Evolutionary conservation across 2,888 invertebrate species (phyloP).

Genomic region (Chrysolina americana): DNA sequence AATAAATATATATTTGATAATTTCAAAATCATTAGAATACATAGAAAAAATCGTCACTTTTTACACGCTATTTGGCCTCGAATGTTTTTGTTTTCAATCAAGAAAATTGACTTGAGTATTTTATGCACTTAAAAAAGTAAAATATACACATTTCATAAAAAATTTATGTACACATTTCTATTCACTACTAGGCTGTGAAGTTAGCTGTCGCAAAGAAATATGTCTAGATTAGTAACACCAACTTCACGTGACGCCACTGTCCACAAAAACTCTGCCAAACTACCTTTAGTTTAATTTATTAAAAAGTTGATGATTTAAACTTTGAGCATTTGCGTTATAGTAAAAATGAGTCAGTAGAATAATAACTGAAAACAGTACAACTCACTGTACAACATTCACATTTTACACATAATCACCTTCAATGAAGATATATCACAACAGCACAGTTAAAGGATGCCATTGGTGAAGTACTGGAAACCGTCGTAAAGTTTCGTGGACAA

Average conservation of each 20-base stretch:
- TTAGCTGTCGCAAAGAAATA: constrained; percentile 2
- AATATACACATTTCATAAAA: constrained; percentile 47
- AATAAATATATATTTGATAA: constrained; percentile 52
- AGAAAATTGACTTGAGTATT: constrained; percentile 58
- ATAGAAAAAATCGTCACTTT: constrained; percentile 51
- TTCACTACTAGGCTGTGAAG: constrained; percentile 4
- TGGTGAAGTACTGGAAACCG: constrained; percentile 99
- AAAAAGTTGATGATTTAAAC: constrained; percentile 54
- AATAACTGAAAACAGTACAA: constrained; percentile 26
- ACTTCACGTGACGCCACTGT: not conserved
- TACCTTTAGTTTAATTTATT: constrained; percentile 40
- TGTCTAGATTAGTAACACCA: not conserved
- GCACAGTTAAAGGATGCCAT: constrained; percentile 85
- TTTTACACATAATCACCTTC: constrained; percentile 1
- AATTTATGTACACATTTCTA: constrained; percentile 48
- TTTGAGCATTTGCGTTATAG: constrained; percentile 58
- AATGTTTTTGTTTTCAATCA: constrained; percentile 44
- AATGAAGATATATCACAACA: not conserved
- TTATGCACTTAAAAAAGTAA: constrained; percentile 46
- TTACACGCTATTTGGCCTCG: constrained; percentile 56
- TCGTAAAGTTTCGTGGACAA: constrained; percentile 98
- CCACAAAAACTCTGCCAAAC: constrained; percentile 38
- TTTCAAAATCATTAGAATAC: constrained; percentile 51
- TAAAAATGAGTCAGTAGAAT: constrained; percentile 17
- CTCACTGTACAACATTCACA: constrained; percentile 32